phyloP scores from a whole-genome alignment of 2,797 vertebrate genomes.

The Sebastes trivittatus region DNA sequence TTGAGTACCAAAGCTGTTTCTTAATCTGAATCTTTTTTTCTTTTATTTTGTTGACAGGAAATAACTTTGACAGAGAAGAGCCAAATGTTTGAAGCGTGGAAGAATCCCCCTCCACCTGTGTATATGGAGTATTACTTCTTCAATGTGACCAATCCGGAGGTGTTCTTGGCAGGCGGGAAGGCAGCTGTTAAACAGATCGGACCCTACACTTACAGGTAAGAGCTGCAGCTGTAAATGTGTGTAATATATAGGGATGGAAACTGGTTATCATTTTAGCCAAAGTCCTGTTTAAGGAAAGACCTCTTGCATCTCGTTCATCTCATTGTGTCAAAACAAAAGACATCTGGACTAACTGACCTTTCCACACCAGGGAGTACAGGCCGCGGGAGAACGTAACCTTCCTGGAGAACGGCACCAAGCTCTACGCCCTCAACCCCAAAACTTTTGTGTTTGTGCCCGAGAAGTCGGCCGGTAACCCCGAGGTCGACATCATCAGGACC shows the following conservation, averaged over 20 bases:
- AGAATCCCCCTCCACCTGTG: slow-evolving; percentile 85
- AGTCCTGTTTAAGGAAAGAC: not conserved
- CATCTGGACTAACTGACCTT: slow-evolving; percentile 37
- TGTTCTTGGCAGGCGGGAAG: slow-evolving; percentile 80
- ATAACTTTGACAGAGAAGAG: slow-evolving; percentile 83
- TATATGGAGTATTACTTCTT: slow-evolving; percentile 90
- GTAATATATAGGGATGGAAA: not conserved
- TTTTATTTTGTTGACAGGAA: slow-evolving; percentile 72
- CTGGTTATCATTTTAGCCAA: not conserved
- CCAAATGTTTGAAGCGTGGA: slow-evolving; percentile 82
- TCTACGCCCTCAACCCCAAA: slow-evolving; percentile 85
- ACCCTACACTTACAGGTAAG: slow-evolving; percentile 87
- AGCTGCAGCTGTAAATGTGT: not conserved
- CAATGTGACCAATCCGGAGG: slow-evolving; percentile 84
- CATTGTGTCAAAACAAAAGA: slow-evolving; percentile 27
- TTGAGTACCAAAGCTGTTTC: not conserved
- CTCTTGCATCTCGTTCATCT: not conserved
- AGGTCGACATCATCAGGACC: slow-evolving; percentile 78
- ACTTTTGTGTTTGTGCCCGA: slow-evolving; percentile 84
- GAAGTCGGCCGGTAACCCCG: slow-evolving; percentile 82
- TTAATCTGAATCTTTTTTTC: slow-evolving; percentile 1
- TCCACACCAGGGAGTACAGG: slow-evolving; percentile 81
- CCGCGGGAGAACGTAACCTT: slow-evolving; percentile 85
- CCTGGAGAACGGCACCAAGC: slow-evolving; percentile 85
- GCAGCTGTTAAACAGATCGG: slow-evolving; percentile 82